phyloP scores from a whole-genome alignment of 2,888 invertebrate species.

The Agriotes lineatus region DNA sequence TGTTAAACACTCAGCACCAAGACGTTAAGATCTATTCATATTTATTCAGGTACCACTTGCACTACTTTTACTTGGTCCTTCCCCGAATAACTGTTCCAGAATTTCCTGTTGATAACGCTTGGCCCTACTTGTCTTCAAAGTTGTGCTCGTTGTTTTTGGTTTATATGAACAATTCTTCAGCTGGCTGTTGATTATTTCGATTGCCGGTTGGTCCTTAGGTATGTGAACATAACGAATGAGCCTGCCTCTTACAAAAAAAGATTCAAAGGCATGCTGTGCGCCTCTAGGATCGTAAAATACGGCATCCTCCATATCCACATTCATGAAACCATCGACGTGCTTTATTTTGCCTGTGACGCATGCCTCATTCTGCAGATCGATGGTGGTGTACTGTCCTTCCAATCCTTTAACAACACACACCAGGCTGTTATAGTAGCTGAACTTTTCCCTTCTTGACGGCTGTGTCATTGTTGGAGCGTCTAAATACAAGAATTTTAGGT shows the following conservation, averaged over 20 bases:
- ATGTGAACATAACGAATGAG: slow-evolving; percentile 79
- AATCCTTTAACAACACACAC: slow-evolving; percentile 72
- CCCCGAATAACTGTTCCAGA: neutral
- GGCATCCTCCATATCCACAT: slow-evolving; percentile 74
- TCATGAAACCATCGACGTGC: slow-evolving; percentile 79
- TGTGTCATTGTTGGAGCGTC: neutral
- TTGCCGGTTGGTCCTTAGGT: slow-evolving; percentile 65
- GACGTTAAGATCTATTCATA: no score
- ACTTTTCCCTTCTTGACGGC: slow-evolving; percentile 30
- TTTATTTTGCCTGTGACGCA: slow-evolving; percentile 72
- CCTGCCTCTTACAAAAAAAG: slow-evolving; percentile 74
- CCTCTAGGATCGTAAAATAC: slow-evolving; percentile 75
- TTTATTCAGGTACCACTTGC: no score
- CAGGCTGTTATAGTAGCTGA: slow-evolving; percentile 41
- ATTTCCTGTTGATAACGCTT: slow-evolving; percentile 64
- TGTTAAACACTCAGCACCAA: no score
- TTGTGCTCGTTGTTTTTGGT: slow-evolving; percentile 56
- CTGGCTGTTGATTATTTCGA: slow-evolving; percentile 53
- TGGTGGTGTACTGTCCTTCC: slow-evolving; percentile 71
- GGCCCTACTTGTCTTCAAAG: slow-evolving; percentile 70
- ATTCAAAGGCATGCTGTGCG: slow-evolving; percentile 70
- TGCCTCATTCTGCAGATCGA: slow-evolving; percentile 77
- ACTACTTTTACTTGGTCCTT: neutral
- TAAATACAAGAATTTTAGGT: no score
- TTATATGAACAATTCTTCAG: slow-evolving; percentile 20